A percentile compares a stretch with the other conserved stretches of the same genome.
These are phyloP conservation scores for Sus scrofa DNA, from an alignment of 2,113 vertebrate genomes.

Conservation along the genomic window T2T-Sscrofa CM000830.6:39835001-39835500, in stretches of 20 bases:
- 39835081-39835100: neutral
- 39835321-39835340: neutral
- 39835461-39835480: neutral
- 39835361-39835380: neutral
- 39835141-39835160: conserved; percentile 20
- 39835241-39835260: neutral
- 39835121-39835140: neutral
- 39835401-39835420: neutral
- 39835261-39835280: neutral
- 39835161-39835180: neutral
- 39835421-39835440: too few relatives aligned
- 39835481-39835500: neutral
- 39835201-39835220: neutral
- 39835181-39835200: conserved; percentile 18
- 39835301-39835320: conserved; percentile 15
- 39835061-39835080: neutral
- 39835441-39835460: neutral
- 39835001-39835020: conserved; percentile 9
- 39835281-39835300: conserved; percentile 16
- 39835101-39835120: neutral
- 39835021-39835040: neutral
- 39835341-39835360: conserved; percentile 11
- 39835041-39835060: neutral
- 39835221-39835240: neutral
- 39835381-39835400: too few relatives aligned